Conservation (phyloP, 2,113 vertebrate genomes). For the Pelobates fuscus region DNA sequence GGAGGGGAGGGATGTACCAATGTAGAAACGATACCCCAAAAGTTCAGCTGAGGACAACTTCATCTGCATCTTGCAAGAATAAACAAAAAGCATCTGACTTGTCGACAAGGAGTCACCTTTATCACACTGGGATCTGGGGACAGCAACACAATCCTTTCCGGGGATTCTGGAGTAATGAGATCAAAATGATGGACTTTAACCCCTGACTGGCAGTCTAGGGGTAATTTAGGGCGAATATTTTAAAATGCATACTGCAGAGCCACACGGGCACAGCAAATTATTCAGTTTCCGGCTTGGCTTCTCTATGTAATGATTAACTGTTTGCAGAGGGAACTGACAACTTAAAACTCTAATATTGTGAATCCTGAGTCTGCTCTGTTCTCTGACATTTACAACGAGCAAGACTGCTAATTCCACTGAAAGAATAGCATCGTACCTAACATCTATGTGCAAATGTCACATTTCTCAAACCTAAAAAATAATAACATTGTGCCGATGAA, state of each 20-base stretch:
- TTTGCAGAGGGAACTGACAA: too few species aligned
- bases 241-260: not conserved
- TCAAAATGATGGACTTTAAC: not conserved
- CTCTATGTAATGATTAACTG: too few species aligned
- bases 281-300: not conserved
- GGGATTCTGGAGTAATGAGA: not conserved
- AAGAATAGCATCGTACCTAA: too few species aligned
- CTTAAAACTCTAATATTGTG: too few species aligned
- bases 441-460: too few species aligned
- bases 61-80: not conserved
- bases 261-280: not conserved
- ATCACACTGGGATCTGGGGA: not conserved
- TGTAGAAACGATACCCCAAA: conserved; percentile 31
- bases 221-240: not conserved
- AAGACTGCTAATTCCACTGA: too few species aligned
- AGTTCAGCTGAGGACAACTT: conserved; percentile 40
- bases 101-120: conserved; percentile 6
- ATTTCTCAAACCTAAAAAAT: too few species aligned
- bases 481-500: too few species aligned
- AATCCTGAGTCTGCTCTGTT: too few species aligned
- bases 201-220: not conserved
- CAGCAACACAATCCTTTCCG: not conserved
- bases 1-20: conserved; percentile 5
- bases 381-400: too few species aligned
- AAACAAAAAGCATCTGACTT: not conserved